phyloP scores from a whole-genome alignment of 2,797 vertebrate species.

The Muraenolepis orangiensis region DNA sequence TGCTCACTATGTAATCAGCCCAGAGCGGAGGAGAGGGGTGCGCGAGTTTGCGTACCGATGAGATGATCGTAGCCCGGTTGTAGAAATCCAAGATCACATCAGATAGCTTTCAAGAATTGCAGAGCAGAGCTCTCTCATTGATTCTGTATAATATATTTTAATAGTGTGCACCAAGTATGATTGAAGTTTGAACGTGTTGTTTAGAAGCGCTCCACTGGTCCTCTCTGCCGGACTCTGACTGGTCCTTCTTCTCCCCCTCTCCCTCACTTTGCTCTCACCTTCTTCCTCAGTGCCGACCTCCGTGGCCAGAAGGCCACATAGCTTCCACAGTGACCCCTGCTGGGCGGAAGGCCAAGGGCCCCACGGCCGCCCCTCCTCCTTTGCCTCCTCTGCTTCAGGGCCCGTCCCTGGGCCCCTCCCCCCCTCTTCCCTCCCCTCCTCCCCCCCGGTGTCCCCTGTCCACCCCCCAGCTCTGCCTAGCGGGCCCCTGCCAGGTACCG shows the following conservation, averaged over 20 bases:
- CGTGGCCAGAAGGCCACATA: conserved; percentile 51
- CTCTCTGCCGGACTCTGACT: no score
- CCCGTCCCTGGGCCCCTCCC: conserved; percentile 38
- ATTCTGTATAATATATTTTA: no score
- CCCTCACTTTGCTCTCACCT: not conserved
- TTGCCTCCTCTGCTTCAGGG: conserved; percentile 35
- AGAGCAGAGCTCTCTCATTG: no score
- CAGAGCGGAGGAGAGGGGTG: no score
- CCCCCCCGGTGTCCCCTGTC: not conserved
- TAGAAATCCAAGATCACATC: no score
- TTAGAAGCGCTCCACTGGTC: no score
- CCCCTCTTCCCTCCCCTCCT: conserved; percentile 32
- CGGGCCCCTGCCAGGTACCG: conserved; percentile 55
- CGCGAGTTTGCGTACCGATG: no score
- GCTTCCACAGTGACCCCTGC: conserved; percentile 50
- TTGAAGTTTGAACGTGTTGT: not conserved
- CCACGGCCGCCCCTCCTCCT: conserved; percentile 30
- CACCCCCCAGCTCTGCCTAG: conserved; percentile 33
- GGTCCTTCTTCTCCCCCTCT: not conserved
- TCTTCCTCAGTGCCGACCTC: conserved; percentile 12
- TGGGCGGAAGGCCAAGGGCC: conserved; percentile 35
- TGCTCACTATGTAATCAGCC: no score
- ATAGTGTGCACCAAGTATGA: no score
- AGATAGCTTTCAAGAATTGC: no score
- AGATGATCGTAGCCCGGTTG: no score